Evolutionary conservation across 2,797 vertebrate species (phyloP), one percentile per base, ranked within the genome.

Genomic region (Falco naumanni): DNA sequence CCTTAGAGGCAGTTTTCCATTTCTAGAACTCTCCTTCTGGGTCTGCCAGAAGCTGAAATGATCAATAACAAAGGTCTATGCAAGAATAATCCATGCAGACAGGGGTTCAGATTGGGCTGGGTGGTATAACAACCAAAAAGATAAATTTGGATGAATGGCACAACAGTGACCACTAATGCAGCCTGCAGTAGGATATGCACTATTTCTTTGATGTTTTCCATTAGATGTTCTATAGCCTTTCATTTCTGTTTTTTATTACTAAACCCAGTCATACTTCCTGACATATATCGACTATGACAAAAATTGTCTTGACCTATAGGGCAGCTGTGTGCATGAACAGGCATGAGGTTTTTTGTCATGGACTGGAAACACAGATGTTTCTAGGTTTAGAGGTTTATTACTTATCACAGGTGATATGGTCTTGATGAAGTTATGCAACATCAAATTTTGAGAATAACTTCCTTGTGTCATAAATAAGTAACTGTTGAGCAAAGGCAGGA

Each of bases 261-360:
- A 45, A 78, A 81, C 71, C 4, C 18, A 83, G 15, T 63, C 8
- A 34, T 47, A 28, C 81, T 61, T 43, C n/a, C 28, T 59, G 43
- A 63, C n/a, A 39, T 81, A 72, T 19, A 26, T 6, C 59, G 54
- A 53, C 54, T 69, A 9, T 33, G 33, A 47, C 12, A 69, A 75
- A 86, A 65, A n/a, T 43, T 61, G 0, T 54, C 24, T 56, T 63
- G 45, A 80, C 24, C 13, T 70, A 5, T 45, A 47, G 6, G 15
- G 16, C 29, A 69, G 34, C 50, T 21, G 2, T 64, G 25, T 65
- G 14, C 12, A 7, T 0, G 0, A 84, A 18, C 12, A 68, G 34
- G 11, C 5, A 28, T 61, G 4, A 53, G 2, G 15, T 61, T 63
- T 68, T 81, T 65, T 13, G 6, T 53, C 53, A 31, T 9, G 61